A percentile compares a stretch with the other conserved stretches of the same genome.
These are phyloP conservation scores for Metridium senile DNA, from an alignment of 92 coral and sea anemone genomes.

Conservation along the genomic window DNA sequence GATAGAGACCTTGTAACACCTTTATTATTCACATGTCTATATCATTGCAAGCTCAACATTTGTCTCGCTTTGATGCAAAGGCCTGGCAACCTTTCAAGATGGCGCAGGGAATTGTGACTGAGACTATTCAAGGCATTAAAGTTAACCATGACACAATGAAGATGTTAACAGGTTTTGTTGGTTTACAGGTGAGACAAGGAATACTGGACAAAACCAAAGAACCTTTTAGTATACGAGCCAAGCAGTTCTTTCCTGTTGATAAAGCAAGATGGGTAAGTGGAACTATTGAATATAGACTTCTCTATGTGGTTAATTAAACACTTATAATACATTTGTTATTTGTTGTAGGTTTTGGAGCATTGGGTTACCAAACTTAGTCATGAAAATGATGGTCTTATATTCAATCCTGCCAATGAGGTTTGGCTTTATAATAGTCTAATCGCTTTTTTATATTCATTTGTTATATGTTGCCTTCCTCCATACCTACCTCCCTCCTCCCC, in stretches of 20 bases:
- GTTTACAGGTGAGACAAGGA: slow-evolving; percentile 64
- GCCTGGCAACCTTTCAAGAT: too few species aligned
- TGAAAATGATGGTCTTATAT: slow-evolving; percentile 94
- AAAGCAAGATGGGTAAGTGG: slow-evolving; percentile 93
- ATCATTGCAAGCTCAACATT: too few species aligned
- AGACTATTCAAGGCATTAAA: too few species aligned
- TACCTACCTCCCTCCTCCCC: neutral
- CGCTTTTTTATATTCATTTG: neutral
- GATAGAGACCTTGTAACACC: too few species aligned
- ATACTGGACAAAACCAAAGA: slow-evolving; percentile 87
- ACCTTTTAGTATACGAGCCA: slow-evolving; percentile 93
- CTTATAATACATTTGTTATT: neutral
- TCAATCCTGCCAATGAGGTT: slow-evolving; percentile 94
- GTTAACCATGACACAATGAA: too few species aligned
- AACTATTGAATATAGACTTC: neutral
- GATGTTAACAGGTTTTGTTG: too few species aligned
- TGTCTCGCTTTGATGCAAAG: too few species aligned
- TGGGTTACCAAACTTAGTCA: slow-evolving; percentile 88
- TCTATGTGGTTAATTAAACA: too few species aligned
- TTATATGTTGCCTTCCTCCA: neutral
- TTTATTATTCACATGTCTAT: too few species aligned
- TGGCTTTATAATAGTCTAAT: neutral
- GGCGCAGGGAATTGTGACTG: too few species aligned
- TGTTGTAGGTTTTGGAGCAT: slow-evolving; percentile 70
- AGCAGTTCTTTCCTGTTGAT: slow-evolving; percentile 90